Evolutionary conservation across 2,888 invertebrate genomes (phyloP), one percentile per base, ranked within the genome.

Genomic region (Trachelus troglodyta): DNA sequence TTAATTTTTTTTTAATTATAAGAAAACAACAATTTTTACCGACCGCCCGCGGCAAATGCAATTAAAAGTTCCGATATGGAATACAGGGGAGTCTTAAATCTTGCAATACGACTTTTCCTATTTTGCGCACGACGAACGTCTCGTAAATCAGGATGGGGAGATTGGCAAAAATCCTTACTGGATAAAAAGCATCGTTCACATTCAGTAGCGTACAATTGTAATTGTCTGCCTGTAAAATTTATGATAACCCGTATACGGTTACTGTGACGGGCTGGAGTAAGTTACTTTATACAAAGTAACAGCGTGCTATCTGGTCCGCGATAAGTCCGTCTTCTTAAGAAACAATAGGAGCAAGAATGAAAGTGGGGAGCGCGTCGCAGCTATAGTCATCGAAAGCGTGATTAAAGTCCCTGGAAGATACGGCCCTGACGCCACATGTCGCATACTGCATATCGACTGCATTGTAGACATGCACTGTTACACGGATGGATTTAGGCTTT

Each of bases 371-470:
- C 12, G 71, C 31, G 30, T 33, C 15, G 11, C 23, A 11, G 30
- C 12, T 31, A 71, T 31, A 34, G 71, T 23, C 71, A 71, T 15
- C 30, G 23, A 11, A 34, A 71, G 33, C 30, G 30, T 34, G 71
- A 71, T 71, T 71, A 73, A 78, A 76, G 71, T 33, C 15, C 56
- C 23, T n/a, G 4, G 12, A n/a, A 76, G 33, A 76, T 74, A 79
- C 74, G 77, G 75, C 77, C 69, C 77, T 76, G 78, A 77, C 75
- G 69, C 69, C 34, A 71, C 77, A 76, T 75, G 80, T 81, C 76
- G 75, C 76, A 77, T 76, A 78, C 79, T 79, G 78, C 80, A 78
- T 80, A 79, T 75, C 77, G 78, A 74, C 75, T 81, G 78, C 78
- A 78, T 80, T 40, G 78, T 80, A 79, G 73, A 74, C 69, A 56